phyloP scores from a whole-genome alignment of 2,888 invertebrate species.

The Drosophila parthenogenetica region DNA sequence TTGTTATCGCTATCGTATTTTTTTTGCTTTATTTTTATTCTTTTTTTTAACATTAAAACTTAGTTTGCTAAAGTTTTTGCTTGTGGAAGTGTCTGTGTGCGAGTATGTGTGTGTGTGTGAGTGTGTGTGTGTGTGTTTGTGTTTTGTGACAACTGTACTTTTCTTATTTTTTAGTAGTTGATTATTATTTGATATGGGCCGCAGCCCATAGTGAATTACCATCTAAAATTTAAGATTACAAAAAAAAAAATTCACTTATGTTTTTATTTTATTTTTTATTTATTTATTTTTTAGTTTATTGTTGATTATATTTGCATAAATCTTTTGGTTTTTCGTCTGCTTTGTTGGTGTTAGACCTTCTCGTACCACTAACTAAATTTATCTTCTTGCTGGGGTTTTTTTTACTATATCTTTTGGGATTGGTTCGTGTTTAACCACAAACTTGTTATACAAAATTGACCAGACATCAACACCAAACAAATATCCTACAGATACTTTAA shows the following conservation, averaged over 20 bases:
- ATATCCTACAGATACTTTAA: slow-evolving; percentile 60
- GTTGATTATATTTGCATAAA: slow-evolving; percentile 64
- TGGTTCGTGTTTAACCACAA: slow-evolving; percentile 1
- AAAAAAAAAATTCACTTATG: slow-evolving; percentile 46
- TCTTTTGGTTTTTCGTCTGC: slow-evolving; percentile 9
- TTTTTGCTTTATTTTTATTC: slow-evolving; percentile 7
- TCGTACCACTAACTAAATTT: slow-evolving; percentile 53
- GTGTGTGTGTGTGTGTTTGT: slow-evolving; percentile 10
- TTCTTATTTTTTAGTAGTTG: slow-evolving; percentile 46
- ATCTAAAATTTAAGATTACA: slow-evolving; percentile 51
- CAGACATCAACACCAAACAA: slow-evolving; percentile 69
- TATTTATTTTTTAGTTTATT: slow-evolving; percentile 40
- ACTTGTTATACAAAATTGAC: slow-evolving; percentile 67
- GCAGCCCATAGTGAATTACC: slow-evolving; percentile 34
- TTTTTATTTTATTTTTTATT: slow-evolving; percentile 28
- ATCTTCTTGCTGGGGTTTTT: neutral
- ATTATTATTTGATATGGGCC: slow-evolving; percentile 41
- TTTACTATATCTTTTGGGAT: slow-evolving; percentile 1
- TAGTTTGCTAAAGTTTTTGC: slow-evolving; percentile 45
- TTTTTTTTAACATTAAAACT: slow-evolving; percentile 71
- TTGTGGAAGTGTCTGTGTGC: slow-evolving; percentile 49
- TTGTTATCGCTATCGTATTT: slow-evolving; percentile 11
- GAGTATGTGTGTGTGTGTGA: slow-evolving; percentile 16
- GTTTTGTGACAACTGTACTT: slow-evolving; percentile 10
- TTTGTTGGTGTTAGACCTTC: slow-evolving; percentile 65